Base-by-base conservation (phyloP, 2,888 invertebrate genomes). In the Eupelmus urozonus region DNA sequence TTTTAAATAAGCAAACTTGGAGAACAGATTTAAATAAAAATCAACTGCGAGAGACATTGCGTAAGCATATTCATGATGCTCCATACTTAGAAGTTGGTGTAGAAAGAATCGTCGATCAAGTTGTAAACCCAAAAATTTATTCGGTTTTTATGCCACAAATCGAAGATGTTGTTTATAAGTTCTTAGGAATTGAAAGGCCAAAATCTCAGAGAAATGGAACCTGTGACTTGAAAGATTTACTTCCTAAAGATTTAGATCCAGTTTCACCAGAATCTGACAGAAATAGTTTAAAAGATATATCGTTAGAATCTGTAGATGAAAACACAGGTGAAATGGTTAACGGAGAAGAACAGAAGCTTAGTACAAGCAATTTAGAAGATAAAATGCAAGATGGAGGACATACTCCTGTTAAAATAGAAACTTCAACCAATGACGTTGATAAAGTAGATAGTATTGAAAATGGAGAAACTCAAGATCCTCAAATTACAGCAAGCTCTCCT, bases 21-120 rank as follows among this genome's bases (percentile, higher is more conserved):
- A 94, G 93, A 81, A 93, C 96, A 0, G 96, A 96, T 84, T 91
- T 97, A 73, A 97, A 97, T 90, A 98, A 98, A 90, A 97, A 97
- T 87, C 97, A 97, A 87, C 91, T 98, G 7, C 91, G 98, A 69
- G 98, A 98, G 88, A 95, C 94, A 83, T 91, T 98, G 1, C 91
- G 98, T 63, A 96, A 96, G 87, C 96, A 97, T 86, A 95, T 98
- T 75, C 93, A 95, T 73, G 97, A 97, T 95, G 96, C 96, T 72
- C 96, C 96, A 59, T 97, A 95, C 90, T 91, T 98, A 82, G 96
- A 97, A 85, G 95, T 94, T 82, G 98, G 98, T 9, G 96, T 98
- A 1, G 97, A 98, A 88, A 93, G 97, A 82, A 97, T 98, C 81
- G 97, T 98, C 0, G 97, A 98, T 88, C 98, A 98, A 92, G 97